Evolutionary conservation across 2,888 invertebrate species (phyloP).

Genomic region (Nysson spinosus): DNA sequence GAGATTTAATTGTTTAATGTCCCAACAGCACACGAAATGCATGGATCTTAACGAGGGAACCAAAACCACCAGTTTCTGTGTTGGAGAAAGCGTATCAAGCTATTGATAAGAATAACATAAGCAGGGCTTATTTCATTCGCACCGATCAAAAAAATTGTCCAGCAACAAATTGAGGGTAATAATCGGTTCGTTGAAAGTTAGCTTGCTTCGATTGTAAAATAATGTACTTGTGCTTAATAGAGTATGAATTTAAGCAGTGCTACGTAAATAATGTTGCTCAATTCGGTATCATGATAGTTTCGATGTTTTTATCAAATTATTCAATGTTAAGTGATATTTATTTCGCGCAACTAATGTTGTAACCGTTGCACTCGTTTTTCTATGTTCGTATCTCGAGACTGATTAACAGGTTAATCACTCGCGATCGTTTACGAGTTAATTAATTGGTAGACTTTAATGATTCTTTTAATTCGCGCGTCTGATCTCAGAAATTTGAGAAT

Average conservation of each 20-base stretch:
- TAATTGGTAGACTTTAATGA: too few relatives aligned
- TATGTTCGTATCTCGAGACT: too few relatives aligned
- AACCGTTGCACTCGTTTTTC: too few relatives aligned
- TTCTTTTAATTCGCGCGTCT: too few relatives aligned
- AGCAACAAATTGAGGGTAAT: conserved; percentile 28
- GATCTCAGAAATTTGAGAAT: too few relatives aligned
- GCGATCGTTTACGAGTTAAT: too few relatives aligned
- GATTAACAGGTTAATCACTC: too few relatives aligned
- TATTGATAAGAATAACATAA: conserved; percentile 80
- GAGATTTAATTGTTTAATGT: too few relatives aligned
- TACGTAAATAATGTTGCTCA: not conserved
- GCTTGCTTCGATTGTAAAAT: conserved; percentile 3
- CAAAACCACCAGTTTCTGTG: conserved; percentile 79
- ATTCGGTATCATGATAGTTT: conserved; percentile 8
- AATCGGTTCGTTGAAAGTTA: not conserved
- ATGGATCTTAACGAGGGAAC: conserved; percentile 83
- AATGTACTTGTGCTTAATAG: not conserved
- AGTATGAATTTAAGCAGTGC: not conserved
- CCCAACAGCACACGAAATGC: conserved; percentile 47
- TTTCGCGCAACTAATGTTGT: not conserved
- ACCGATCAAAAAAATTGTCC: conserved; percentile 83
- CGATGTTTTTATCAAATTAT: conserved; percentile 2
- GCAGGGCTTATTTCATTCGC: conserved; percentile 80
- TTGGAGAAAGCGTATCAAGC: conserved; percentile 81
- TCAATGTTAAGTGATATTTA: not conserved